Base-by-base conservation (phyloP, 2,113 vertebrate species). In the Misgurnus anguillicaudatus region DNA sequence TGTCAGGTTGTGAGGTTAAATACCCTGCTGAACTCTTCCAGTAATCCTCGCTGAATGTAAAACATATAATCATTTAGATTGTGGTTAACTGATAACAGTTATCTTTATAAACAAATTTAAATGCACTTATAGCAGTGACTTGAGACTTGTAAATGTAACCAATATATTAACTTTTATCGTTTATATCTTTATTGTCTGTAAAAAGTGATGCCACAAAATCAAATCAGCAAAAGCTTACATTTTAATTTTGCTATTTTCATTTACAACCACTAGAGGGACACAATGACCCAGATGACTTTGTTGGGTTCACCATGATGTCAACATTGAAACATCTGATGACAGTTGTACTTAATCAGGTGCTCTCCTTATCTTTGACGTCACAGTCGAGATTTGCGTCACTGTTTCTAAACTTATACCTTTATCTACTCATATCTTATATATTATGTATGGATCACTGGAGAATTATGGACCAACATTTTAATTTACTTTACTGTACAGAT, bases 1-100 rank as follows among this genome's bases (percentile, higher is more conserved):
- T 55, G 78, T 85, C 80, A 71, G 51, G 70, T 51, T 68, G 65
- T 31, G 24, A 31, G 24, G 24, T 31, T 31, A 31, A n/a, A n/a
- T n/a, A n/a, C n/a, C n/a, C n/a, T n/a, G n/a, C n/a, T n/a, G n/a
- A n/a, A n/a, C n/a, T n/a, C n/a, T n/a, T n/a, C n/a, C 2, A 31
- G 24, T 31, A 31, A 31, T 31, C 24, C 24, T 31, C 24, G 3
- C 24, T 31, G 24, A 31, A 31, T 31, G 24, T 31, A 31, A 31
- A 31, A 31, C 24, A 31, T 31, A 31, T 2, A 31, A 31, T 31
- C 24, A 31, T 31, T 31, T 31, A 31, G 24, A 31, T 31, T 31
- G 24, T 3, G 3, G 24, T 31, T 31, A 31, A 31, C 24, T 31
- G 24, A 31, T 31, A 31, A 31, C 24, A 31, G 24, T 31, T 31